Evolutionary conservation across 1,140 invertebrate species (phyloP), one percentile per base, ranked within the genome.

Genomic region (Drosophila fuyamai): DNA sequence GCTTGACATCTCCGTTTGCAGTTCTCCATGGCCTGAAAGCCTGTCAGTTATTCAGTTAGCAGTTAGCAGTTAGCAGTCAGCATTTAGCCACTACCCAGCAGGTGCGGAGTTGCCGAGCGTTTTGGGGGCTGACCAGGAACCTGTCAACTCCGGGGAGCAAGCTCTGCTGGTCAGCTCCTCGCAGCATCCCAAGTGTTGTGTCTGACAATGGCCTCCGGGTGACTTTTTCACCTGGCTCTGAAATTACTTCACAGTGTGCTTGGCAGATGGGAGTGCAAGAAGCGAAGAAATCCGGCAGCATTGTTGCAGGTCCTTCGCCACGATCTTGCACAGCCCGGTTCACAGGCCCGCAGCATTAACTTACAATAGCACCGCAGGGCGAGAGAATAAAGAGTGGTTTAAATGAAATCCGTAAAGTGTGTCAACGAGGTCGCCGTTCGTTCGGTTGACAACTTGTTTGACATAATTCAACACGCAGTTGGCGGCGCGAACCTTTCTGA

Each of bases 381-480:
- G 44, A 36, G 40, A 61, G 67, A 74, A 77, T 65, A 67, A 72
- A 74, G 70, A 76, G 60, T 70, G 80, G 70, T 70, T 86, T 68
- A 81, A 85, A 67, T 70, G 36, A 60, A 81, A 86, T 67, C 78
- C 58, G 70, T 75, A 72, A 81, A 86, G 78, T 81, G 74, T 78
- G 78, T 78, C 79, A 76, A 63, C 67, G 78, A 63, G 57, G 40
- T 68, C 40, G 46, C 40, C 51, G 16, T 61, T 53, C 50, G 67
- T 59, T 66, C 51, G 75, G 36, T 51, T 82, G 82, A 85, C 79
- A 88, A 88, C 79, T 82, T 82, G 82, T 76, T 88, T 82, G 82
- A 82, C 82, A 86, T 76, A 86, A 88, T 88, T 79, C 76, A 82
- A 79, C 66, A 86, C 59, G 51, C 61, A 67, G 70, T 81, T 36